Evolutionary conservation across 2,888 invertebrate species (phyloP).

Genomic region (Criorhina ranunculi): DNA sequence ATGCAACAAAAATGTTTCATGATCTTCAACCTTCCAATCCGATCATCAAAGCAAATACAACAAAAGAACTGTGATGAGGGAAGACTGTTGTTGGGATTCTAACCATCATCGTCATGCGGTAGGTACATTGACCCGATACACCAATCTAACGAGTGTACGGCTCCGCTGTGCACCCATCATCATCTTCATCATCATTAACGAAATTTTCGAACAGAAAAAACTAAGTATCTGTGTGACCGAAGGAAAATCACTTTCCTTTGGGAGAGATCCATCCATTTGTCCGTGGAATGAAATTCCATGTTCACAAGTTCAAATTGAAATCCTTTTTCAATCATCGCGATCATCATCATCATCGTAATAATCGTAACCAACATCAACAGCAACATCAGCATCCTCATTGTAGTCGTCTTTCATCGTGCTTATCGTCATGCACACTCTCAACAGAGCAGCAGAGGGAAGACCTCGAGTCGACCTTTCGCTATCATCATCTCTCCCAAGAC

Average conservation of each 20-base stretch:
- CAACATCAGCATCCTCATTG: conserved; percentile 20
- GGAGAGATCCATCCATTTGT: conserved; percentile 22
- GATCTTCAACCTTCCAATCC: conserved; percentile 72
- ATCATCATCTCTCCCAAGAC: conserved; percentile 61
- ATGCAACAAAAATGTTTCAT: conserved; percentile 62
- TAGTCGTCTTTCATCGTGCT: conserved; percentile 50
- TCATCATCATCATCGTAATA: conserved; percentile 51
- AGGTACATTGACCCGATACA: conserved; percentile 63
- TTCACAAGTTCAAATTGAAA: conserved; percentile 74
- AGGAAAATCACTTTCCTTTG: conserved; percentile 69
- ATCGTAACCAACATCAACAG: conserved; percentile 38
- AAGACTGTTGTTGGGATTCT: conserved; percentile 45
- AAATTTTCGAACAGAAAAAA: conserved; percentile 43
- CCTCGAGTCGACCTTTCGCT: conserved; percentile 74
- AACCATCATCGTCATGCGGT: conserved; percentile 46
- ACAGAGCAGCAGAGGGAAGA: conserved; percentile 55
- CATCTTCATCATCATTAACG: conserved; percentile 70
- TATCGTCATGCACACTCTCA: conserved; percentile 57
- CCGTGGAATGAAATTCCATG: conserved; percentile 58
- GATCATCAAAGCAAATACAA: conserved; percentile 52
- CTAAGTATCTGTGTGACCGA: background rate
- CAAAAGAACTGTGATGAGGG: conserved; percentile 18
- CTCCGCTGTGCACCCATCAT: conserved; percentile 55
- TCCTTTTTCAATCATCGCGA: conserved; percentile 71
- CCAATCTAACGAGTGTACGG: conserved; percentile 61